These are phyloP conservation scores for Tenodera sinensis DNA, from an alignment of 2,888 invertebrate species.

Conservation along the genomic window DNA sequence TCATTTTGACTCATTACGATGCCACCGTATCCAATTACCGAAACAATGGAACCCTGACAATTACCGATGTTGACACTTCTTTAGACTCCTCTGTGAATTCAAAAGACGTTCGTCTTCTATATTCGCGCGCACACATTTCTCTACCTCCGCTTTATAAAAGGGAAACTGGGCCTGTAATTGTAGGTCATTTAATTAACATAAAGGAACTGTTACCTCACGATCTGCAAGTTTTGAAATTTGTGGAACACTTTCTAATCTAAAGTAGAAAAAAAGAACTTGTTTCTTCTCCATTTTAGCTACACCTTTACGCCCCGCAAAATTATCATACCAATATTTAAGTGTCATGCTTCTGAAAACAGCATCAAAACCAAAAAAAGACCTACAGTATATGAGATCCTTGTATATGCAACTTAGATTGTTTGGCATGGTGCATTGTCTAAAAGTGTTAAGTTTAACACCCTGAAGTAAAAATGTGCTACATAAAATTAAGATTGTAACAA, in stretches of 20 bases:
- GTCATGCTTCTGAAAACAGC: no score
- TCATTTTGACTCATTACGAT: not conserved
- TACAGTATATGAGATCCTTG: no score
- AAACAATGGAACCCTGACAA: not conserved
- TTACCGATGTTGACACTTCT: not conserved
- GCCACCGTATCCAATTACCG: not conserved
- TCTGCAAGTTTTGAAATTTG: not conserved
- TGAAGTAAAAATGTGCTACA: no score
- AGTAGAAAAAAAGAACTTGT: not conserved
- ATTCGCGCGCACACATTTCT: not conserved
- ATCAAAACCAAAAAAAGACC: no score
- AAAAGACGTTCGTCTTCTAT: not conserved
- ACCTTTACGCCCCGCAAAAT: not conserved
- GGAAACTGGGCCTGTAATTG: not conserved
- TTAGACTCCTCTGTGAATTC: not conserved
- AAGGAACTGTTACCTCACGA: not conserved
- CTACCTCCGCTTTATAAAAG: not conserved
- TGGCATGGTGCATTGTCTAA: no score
- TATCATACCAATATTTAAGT: not conserved
- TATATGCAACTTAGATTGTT: no score
- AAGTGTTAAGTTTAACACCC: no score
- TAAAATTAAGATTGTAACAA: no score
- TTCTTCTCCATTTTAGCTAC: not conserved
- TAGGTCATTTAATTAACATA: constrained; percentile 6
- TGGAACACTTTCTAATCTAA: not conserved